phyloP scores from a whole-genome alignment of 2,797 vertebrate genomes.

The Salarias fasciatus region DNA sequence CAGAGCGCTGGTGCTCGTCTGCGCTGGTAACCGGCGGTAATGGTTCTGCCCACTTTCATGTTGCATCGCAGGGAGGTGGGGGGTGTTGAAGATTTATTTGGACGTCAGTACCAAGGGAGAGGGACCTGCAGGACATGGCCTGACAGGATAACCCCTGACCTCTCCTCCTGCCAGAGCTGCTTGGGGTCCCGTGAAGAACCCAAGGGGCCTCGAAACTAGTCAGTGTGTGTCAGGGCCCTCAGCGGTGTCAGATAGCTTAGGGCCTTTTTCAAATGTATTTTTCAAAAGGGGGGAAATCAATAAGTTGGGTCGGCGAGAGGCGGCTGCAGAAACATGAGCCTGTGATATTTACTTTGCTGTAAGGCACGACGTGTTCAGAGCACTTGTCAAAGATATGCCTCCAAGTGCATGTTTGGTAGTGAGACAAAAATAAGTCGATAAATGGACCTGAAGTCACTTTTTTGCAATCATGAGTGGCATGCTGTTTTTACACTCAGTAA shows the following conservation, averaged over 20 bases:
- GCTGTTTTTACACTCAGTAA: constrained; percentile 14
- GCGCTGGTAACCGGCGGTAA: constrained; percentile 60
- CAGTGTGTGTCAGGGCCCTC: constrained; percentile 62
- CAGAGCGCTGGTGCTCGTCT: constrained; percentile 46
- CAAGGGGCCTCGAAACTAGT: constrained; percentile 55
- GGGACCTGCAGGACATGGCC: constrained; percentile 74
- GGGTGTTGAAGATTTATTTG: constrained; percentile 67
- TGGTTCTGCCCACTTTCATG: constrained; percentile 63
- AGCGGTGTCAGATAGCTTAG: constrained; percentile 77
- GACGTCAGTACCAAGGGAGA: constrained; percentile 55
- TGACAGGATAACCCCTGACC: constrained; percentile 73
- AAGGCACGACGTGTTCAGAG: constrained; percentile 61
- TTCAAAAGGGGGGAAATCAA: constrained; percentile 81
- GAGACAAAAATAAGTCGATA: constrained; percentile 66
- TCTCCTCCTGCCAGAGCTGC: constrained; percentile 63
- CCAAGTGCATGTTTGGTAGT: constrained; percentile 44
- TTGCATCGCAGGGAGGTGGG: constrained; percentile 30
- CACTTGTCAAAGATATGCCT: constrained; percentile 62
- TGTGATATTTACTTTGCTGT: constrained; percentile 74
- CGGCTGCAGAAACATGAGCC: constrained; percentile 69
- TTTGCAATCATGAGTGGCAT: constrained; percentile 17
- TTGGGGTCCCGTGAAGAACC: constrained; percentile 65
- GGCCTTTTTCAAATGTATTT: constrained; percentile 79
- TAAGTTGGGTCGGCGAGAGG: constrained; percentile 66
- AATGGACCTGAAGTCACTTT: constrained; percentile 56